phyloP scores from a whole-genome alignment of 2,888 invertebrate species.

The Hirtodrosophila cameraria region DNA sequence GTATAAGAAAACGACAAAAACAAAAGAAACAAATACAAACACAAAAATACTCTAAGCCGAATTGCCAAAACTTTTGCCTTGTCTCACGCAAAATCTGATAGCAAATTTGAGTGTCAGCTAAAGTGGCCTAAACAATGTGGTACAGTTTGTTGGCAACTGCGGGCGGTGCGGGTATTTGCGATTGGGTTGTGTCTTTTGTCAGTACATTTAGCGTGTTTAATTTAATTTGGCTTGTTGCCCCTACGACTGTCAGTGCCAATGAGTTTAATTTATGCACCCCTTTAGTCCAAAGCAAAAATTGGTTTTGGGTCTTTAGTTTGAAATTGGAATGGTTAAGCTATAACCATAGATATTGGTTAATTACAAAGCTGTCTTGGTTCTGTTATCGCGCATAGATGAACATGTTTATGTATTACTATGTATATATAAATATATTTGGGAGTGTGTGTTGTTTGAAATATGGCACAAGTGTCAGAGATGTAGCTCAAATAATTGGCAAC shows the following conservation, averaged over 20 bases:
- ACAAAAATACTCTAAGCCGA: slow-evolving; percentile 25
- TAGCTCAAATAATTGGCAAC: background rate
- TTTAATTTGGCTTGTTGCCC: slow-evolving; percentile 41
- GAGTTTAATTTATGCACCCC: slow-evolving; percentile 68
- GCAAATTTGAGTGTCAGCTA: slow-evolving; percentile 73
- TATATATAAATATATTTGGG: background rate
- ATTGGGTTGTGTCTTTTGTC: slow-evolving; percentile 24
- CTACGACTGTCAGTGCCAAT: slow-evolving; percentile 28
- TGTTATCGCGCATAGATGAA: slow-evolving; percentile 45
- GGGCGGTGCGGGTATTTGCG: background rate
- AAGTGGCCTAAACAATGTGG: slow-evolving; percentile 72
- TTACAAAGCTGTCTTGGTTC: slow-evolving; percentile 51
- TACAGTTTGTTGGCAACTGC: slow-evolving; percentile 18
- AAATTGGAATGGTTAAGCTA: slow-evolving; percentile 47
- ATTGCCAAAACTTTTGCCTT: slow-evolving; percentile 39
- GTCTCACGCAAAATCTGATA: slow-evolving; percentile 70
- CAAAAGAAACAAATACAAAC: slow-evolving; percentile 13
- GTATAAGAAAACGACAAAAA: slow-evolving; percentile 19
- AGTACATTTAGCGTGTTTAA: slow-evolving; percentile 45
- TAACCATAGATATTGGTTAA: slow-evolving; percentile 66
- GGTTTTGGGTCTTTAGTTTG: slow-evolving; percentile 21
- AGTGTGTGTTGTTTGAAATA: slow-evolving; percentile 3
- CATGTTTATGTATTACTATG: slow-evolving; percentile 43
- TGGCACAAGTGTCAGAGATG: background rate
- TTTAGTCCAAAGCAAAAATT: background rate